Evolutionary conservation across 2,797 vertebrate species (phyloP).

Genomic region (Stomatorhinus walkeri): DNA sequence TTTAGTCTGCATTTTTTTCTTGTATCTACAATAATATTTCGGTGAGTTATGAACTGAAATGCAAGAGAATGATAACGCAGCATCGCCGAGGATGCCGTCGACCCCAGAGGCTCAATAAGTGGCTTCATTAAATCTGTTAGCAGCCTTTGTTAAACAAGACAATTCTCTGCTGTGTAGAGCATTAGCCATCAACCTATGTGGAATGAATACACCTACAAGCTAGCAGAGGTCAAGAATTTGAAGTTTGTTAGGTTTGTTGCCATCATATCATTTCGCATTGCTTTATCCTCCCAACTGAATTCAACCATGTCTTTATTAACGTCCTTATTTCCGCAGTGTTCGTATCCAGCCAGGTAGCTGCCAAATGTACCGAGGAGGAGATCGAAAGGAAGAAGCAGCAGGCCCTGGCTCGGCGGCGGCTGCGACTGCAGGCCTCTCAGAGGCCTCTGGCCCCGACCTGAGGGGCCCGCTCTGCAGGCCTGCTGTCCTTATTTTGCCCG

Average conservation of each 20-base stretch:
- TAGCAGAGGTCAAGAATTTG: neutral
- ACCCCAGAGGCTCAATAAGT: neutral
- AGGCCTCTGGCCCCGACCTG: conserved; percentile 49
- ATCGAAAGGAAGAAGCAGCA: conserved; percentile 85
- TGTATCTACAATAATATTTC: too few species aligned
- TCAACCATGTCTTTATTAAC: conserved; percentile 19
- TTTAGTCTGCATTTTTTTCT: too few species aligned
- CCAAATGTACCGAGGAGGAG: conserved; percentile 75
- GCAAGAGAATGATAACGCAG: too few species aligned
- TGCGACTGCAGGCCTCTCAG: conserved; percentile 49
- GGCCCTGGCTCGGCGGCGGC: conserved; percentile 75
- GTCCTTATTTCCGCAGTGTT: conserved; percentile 41
- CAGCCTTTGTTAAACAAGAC: neutral
- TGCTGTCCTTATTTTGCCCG: neutral
- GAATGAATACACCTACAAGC: neutral
- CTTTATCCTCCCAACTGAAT: conserved; percentile 21
- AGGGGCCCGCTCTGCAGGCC: neutral
- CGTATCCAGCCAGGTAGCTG: conserved; percentile 44
- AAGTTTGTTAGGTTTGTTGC: neutral
- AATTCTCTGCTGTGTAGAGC: neutral
- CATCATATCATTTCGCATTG: neutral
- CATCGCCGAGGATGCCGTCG: too few species aligned
- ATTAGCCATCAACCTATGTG: neutral
- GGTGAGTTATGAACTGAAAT: too few species aligned
- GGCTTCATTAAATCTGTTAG: neutral